A percentile compares a stretch with the other conserved stretches of the same genome.
These are phyloP conservation scores for Pandion haliaetus DNA, from an alignment of 2,113 vertebrate genomes.

Conservation along the genomic window DNA sequence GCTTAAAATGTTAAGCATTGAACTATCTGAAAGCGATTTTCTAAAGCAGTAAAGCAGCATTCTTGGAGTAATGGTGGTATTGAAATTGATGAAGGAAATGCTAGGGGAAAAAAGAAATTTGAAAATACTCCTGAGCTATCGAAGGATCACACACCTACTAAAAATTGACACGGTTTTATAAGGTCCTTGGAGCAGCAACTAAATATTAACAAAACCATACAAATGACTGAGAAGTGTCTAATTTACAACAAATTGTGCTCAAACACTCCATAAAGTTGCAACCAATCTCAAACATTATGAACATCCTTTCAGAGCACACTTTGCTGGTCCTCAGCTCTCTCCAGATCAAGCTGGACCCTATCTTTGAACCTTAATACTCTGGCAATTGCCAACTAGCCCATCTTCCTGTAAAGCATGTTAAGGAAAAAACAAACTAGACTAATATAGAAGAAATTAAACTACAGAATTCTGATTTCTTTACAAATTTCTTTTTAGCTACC, in stretches of 20 bases:
- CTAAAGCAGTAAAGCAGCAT: not conserved
- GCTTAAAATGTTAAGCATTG: not conserved
- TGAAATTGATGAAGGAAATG: not conserved
- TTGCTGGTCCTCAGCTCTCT: not conserved
- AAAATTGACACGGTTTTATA: not conserved
- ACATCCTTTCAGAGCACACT: not conserved
- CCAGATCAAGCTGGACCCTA: not conserved
- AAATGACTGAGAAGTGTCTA: not conserved
- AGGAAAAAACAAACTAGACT: not conserved
- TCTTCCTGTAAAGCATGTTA: not conserved
- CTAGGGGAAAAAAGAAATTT: not conserved
- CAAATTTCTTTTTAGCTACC: not conserved
- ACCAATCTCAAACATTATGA: not conserved
- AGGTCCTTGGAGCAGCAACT: not conserved
- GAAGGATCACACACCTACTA: not conserved
- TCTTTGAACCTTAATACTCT: not conserved
- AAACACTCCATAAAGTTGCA: not conserved
- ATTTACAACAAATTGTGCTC: not conserved
- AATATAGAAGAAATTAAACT: not conserved
- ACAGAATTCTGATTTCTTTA: not conserved
- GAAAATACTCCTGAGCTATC: not conserved
- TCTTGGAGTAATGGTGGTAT: not conserved
- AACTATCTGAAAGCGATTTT: not conserved
- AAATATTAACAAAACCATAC: not conserved
- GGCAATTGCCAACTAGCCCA: not conserved